Evolutionary conservation across 2,888 invertebrate genomes (phyloP), one percentile per base, ranked within the genome.

Genomic region (Orthonevra nobilis): DNA sequence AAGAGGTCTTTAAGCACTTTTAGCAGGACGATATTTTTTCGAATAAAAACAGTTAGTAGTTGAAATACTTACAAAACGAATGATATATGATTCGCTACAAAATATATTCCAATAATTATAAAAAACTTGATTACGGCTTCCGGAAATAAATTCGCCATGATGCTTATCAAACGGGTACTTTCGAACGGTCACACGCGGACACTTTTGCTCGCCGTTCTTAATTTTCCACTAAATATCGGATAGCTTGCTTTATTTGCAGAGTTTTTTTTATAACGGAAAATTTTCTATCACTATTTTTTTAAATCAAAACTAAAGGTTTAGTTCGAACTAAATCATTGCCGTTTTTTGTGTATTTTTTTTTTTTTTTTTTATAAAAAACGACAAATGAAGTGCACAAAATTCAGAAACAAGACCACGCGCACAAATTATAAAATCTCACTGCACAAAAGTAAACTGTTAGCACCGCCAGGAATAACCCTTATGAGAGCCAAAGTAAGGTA

Each of bases 1-100:
- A n/a, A n/a, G 9, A 15, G 15, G 19, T 40, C 17, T 19, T 40
- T 40, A 10, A 10, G 19, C 19, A 9, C 9, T 38, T n/a, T n/a
- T n/a, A n/a, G n/a, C n/a, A n/a, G n/a, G n/a, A n/a, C n/a, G n/a
- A n/a, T n/a, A n/a, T n/a, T n/a, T n/a, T n/a, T n/a, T n/a, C n/a
- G n/a, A n/a, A n/a, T n/a, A n/a, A n/a, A n/a, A n/a, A n/a, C n/a
- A n/a, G n/a, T n/a, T n/a, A n/a, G n/a, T n/a, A n/a, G n/a, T n/a
- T n/a, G 23, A 28, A n/a, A 36, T 19, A 50, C 75, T 77, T 77
- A 77, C 75, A 64, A 28, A 19, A 64, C 75, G 40, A 58, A 15
- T 3, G 69, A 23, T 44, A 64, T 50, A 64, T 77, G 48, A 3
- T 34, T 58, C 30, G 70, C 38, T 40, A 44, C 50, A 9, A 77